These are phyloP conservation scores for Linnaemya vulpina DNA, from an alignment of 2,888 invertebrate genomes.

Conservation along the genomic window DNA sequence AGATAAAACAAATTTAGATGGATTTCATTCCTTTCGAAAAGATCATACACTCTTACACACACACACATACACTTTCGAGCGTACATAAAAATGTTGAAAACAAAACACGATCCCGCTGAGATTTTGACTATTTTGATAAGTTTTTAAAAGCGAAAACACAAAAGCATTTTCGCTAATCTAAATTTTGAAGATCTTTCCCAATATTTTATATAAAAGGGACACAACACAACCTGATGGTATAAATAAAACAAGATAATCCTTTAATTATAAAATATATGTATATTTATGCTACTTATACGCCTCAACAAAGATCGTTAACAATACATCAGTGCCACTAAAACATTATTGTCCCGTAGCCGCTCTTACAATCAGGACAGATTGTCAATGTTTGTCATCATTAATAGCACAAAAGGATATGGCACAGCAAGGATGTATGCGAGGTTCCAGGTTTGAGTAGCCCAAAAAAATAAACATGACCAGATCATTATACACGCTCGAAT, in stretches of 20 bases:
- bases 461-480: constrained; percentile 52
- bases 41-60: not conserved
- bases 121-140: constrained; percentile 63
- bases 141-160: constrained; percentile 6
- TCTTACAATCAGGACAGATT: constrained; percentile 47
- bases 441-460: constrained; percentile 12
- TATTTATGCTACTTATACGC: constrained; percentile 52
- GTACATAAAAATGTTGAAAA: not conserved
- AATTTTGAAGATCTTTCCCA: constrained; percentile 2
- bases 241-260: constrained; percentile 60
- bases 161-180: constrained; percentile 33
- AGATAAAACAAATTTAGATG: constrained; percentile 10
- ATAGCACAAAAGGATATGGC: constrained; percentile 40
- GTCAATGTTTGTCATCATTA: constrained; percentile 59
- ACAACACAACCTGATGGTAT: constrained; percentile 5
- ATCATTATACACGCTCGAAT: constrained; percentile 64
- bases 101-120: constrained; percentile 53
- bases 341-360: not conserved
- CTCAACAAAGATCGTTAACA: constrained; percentile 58
- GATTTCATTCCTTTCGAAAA: not conserved
- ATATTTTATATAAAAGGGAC: not conserved
- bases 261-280: constrained; percentile 66
- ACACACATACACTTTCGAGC: not conserved
- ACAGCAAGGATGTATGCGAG: constrained; percentile 35
- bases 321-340: constrained; percentile 15